Conservation (phyloP, 2,797 vertebrate species). For the Podarcis lilfordi region DNA sequence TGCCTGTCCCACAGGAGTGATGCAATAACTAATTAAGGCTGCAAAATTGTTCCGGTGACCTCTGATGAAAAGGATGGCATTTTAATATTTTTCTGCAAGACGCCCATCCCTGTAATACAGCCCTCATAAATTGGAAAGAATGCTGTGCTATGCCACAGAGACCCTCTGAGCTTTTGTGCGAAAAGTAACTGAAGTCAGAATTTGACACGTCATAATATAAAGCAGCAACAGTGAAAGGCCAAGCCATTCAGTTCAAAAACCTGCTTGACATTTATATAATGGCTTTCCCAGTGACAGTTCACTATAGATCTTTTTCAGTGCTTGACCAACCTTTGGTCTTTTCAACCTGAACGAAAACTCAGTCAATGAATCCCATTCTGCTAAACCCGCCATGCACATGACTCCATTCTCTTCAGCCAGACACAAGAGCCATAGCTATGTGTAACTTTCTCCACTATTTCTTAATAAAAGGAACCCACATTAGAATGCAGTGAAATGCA, state of each 20-base stretch:
- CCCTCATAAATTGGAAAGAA: constrained; percentile 14
- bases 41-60: constrained; percentile 35
- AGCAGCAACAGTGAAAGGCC: constrained; percentile 10
- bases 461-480: not conserved
- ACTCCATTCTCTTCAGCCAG: not conserved
- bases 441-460: not conserved
- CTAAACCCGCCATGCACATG: not conserved
- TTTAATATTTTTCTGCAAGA: not conserved
- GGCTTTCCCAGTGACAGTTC: not conserved
- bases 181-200: constrained; percentile 35
- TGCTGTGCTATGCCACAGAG: constrained; percentile 8
- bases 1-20: constrained; percentile 17
- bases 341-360: not conserved
- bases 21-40: constrained; percentile 47
- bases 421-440: not conserved
- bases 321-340: constrained; percentile 25
- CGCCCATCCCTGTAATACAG: constrained; percentile 20
- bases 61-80: constrained; percentile 28
- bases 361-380: constrained; percentile 4
- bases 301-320: constrained; percentile 15
- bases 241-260: constrained; percentile 8
- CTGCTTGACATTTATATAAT: constrained; percentile 43
- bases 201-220: constrained; percentile 1
- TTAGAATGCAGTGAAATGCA: not conserved
- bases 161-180: not conserved